Conservation (phyloP, 2,888 invertebrate genomes). For the Phaonia tiefii region DNA sequence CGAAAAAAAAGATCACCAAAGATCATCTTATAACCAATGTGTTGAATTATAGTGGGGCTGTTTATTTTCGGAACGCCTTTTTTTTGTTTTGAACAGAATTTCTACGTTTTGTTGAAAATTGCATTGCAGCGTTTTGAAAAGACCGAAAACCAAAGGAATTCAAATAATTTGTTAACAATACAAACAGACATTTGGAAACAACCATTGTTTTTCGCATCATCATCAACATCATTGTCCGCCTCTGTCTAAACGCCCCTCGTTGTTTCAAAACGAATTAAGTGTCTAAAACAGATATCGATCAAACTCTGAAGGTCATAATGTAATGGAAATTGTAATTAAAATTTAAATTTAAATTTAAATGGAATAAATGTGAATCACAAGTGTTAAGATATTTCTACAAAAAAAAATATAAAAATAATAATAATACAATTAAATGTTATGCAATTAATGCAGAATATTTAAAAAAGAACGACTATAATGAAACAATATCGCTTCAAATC, state of each 20-base stretch:
- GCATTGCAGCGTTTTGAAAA: background rate
- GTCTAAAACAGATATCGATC: background rate
- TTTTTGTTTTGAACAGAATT: conserved; percentile 48
- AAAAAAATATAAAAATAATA: too few species aligned
- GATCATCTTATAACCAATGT: conserved; percentile 45
- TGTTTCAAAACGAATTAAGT: background rate
- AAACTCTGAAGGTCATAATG: conserved; percentile 16
- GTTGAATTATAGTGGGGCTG: conserved; percentile 42
- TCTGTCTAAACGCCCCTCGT: background rate
- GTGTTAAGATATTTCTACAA: background rate
- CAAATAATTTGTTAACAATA: conserved; percentile 53
- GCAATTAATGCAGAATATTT: conserved; percentile 20
- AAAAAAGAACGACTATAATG: background rate
- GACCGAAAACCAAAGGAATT: conserved; percentile 51
- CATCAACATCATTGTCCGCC: conserved; percentile 1
- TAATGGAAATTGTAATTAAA: conserved; percentile 6
- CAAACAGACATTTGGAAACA: conserved; percentile 45
- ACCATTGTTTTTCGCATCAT: conserved; percentile 21
- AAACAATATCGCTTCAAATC: background rate
- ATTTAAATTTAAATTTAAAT: too few species aligned
- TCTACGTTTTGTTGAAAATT: background rate
- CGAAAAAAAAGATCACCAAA: conserved; percentile 1
- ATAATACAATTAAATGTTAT: conserved; percentile 10
- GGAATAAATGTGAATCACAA: conserved; percentile 4
- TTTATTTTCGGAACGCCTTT: conserved; percentile 48